Evolutionary conservation across 2,888 invertebrate species (phyloP).

Genomic region (Liodrosophila aerea): DNA sequence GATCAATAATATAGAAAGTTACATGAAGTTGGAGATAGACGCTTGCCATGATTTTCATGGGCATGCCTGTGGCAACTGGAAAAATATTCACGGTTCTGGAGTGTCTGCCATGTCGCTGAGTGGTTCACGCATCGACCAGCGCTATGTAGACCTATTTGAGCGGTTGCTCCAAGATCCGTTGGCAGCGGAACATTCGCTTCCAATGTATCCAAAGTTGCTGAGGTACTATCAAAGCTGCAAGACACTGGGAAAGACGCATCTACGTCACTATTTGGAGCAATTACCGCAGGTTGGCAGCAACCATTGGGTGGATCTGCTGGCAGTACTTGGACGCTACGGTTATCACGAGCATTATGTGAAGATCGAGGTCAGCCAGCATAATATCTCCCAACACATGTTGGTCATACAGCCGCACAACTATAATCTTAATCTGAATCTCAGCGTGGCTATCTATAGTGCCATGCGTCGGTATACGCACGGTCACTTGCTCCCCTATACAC

Average conservation of each 20-base stretch:
- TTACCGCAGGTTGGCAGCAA: conserved; percentile 31
- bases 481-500: conserved; percentile 1
- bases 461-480: conserved; percentile 28
- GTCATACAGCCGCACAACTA: conserved; percentile 62
- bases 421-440: conserved; percentile 47
- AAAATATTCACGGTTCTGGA: conserved; percentile 33
- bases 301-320: conserved; percentile 65
- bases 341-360: conserved; percentile 67
- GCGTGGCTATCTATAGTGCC: conserved; percentile 46
- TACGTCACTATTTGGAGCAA: conserved; percentile 55
- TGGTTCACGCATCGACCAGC: conserved; percentile 55
- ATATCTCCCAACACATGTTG: conserved; percentile 59
- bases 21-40: conserved; percentile 56
- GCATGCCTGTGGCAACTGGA: too few species aligned
- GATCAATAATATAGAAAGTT: conserved; percentile 49
- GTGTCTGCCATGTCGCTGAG: conserved; percentile 62
- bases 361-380: conserved; percentile 56
- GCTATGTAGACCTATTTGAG: conserved; percentile 57
- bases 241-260: conserved; percentile 20
- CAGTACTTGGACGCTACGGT: conserved; percentile 66
- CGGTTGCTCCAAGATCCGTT: conserved; percentile 21
- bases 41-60: conserved; percentile 72
- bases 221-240: conserved; percentile 64
- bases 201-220: conserved; percentile 59
- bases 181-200: conserved; percentile 31